Evolutionary conservation across 2,888 invertebrate genomes (phyloP).

Genomic region (Imbricaverruca yamaguchii): DNA sequence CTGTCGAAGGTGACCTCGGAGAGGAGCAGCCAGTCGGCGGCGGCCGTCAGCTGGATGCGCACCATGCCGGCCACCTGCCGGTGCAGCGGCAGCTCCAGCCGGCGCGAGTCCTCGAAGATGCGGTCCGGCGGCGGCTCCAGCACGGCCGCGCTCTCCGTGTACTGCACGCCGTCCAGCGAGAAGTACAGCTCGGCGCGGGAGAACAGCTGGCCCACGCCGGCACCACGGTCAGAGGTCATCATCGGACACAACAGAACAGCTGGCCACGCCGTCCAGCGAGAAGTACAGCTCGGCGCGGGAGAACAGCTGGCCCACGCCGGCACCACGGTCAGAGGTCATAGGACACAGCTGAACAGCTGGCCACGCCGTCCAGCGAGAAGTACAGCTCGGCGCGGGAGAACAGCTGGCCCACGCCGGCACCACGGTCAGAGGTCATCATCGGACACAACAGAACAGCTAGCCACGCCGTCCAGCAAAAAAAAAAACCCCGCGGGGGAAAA

Average conservation of each 20-base stretch:
- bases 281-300: conserved; percentile 69
- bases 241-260: too few relatives aligned
- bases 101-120: conserved; percentile 70
- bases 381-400: conserved; percentile 70
- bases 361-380: conserved; percentile 68
- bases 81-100: conserved; percentile 71
- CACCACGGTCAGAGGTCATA: too few relatives aligned
- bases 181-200: conserved; percentile 69
- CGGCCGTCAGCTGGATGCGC: conserved; percentile 66
- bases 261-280: conserved; percentile 65
- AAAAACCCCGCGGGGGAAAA: conserved; percentile 70
- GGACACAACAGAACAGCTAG: too few relatives aligned
- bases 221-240: neutral
- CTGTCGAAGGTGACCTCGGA: conserved; percentile 84
- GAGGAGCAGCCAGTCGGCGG: conserved; percentile 77
- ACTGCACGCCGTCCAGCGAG: conserved; percentile 61
- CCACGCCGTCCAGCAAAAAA: conserved; percentile 68
- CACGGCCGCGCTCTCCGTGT: conserved; percentile 67
- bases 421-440: neutral
- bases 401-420: conserved; percentile 49
- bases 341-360: too few relatives aligned
- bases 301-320: conserved; percentile 59
- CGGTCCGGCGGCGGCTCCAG: conserved; percentile 61
- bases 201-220: conserved; percentile 56
- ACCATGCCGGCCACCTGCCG: conserved; percentile 74